These are phyloP conservation scores for Zosterops lateralis DNA, from an alignment of 2,113 vertebrate genomes.

Conservation along the genomic window DNA sequence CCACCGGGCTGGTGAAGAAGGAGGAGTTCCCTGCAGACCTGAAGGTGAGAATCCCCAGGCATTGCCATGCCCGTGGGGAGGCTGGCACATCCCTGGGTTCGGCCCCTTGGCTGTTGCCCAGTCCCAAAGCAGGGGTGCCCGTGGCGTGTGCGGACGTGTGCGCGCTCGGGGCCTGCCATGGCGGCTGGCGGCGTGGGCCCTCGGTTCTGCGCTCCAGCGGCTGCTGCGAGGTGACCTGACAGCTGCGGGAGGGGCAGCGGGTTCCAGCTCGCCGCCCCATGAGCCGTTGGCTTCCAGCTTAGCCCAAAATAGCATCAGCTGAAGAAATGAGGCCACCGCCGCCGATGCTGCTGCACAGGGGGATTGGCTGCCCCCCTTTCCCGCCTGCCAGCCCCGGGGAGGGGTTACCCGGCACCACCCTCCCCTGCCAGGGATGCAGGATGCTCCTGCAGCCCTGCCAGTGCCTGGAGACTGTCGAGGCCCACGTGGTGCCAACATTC, in stretches of 20 bases:
- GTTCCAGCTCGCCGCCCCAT: conserved; percentile 17
- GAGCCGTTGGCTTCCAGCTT: conserved; percentile 77
- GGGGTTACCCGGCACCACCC: not conserved
- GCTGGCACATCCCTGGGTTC: not conserved
- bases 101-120: not conserved
- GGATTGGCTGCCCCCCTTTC: not conserved
- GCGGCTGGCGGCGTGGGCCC: not conserved
- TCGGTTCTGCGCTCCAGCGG: not conserved
- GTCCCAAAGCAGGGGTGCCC: rapidly evolving
- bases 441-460: not conserved
- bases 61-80: rapidly evolving
- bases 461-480: not conserved
- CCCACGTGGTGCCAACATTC: not conserved
- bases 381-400: conserved; percentile 15
- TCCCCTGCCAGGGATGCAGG: conserved; percentile 10
- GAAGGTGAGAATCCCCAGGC: conserved; percentile 75
- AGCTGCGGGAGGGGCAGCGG: conserved; percentile 24
- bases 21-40: conserved; percentile 93
- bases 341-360: not conserved
- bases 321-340: conserved; percentile 79
- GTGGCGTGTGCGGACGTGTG: not conserved
- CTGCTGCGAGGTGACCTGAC: conserved; percentile 20
- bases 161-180: not conserved
- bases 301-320: conserved; percentile 83
- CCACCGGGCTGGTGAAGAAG: conserved; percentile 93